Evolutionary conservation across 2,113 vertebrate species (phyloP), one percentile per base, ranked within the genome.

Genomic region (Crocuta crocuta): DNA sequence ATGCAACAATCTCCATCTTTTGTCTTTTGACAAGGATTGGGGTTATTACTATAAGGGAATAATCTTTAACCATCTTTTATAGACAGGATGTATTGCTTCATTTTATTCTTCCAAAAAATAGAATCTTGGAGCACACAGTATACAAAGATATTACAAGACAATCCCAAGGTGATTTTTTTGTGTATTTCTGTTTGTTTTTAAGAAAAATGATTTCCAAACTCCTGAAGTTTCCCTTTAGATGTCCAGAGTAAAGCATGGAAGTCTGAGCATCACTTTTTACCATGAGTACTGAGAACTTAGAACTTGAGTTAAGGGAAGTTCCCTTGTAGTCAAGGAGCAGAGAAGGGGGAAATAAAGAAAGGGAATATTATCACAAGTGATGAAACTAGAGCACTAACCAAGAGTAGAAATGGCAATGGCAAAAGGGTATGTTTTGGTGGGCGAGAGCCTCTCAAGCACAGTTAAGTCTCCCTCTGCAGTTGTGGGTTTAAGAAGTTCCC

Each of bases 21-120:
- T 76, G 16, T 94, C 43, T 73, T 89, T 88, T 76, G 26, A 50
- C 9, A 21, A 76, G n/a, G 66, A 63, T 48, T 53, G 85, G n/a
- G 31, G 74, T 61, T 87, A 90, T 79, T 39, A 87, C 1, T 58
- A 1, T 63, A 76, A 95, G 6, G 26, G 33, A 76, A 82, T 15
- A 81, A 63, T 26, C 10, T 3, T 0, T 94, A 33, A 80, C 43
- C 23, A 33, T 83, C 89, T 48, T 55, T 70, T 23, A 63, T 31
- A 35, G 61, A 81, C 21, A 23, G 53, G 45, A 63, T 39, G 23
- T 10, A 78, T 58, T 65, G 43, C 13, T 93, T 84, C 48, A 13
- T 84, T 90, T 93, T 70, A 66, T 50, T 94, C 35, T 90, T 58
- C 11, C 43, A 76, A 68, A 84, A 88, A 70, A 74, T 10, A 95